Evolutionary conservation across 2,888 invertebrate species (phyloP).

Genomic region (Ditula angustiorana): DNA sequence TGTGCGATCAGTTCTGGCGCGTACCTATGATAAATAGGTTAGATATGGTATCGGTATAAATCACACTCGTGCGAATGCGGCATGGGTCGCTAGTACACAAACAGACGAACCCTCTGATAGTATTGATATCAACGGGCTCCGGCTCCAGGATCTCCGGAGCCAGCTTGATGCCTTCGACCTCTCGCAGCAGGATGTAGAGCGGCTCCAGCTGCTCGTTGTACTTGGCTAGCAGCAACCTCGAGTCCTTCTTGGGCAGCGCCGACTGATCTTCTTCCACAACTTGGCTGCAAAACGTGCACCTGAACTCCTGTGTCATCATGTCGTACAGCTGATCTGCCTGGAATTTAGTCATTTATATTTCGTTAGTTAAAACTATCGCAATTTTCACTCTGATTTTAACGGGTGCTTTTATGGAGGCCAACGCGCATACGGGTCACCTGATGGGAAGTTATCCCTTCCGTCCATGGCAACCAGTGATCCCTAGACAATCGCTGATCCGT

Average conservation of each 20-base stretch:
- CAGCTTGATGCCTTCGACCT: slow-evolving; percentile 96
- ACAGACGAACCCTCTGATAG: slow-evolving; percentile 89
- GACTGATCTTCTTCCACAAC: slow-evolving; percentile 98
- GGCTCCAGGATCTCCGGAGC: slow-evolving; percentile 97
- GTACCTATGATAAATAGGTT: too few species aligned
- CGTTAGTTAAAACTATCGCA: neutral
- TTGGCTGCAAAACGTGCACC: slow-evolving; percentile 95
- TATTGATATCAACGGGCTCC: slow-evolving; percentile 95
- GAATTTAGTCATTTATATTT: slow-evolving; percentile 30
- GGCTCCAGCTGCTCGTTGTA: slow-evolving; percentile 98
- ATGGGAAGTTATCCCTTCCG: too few species aligned
- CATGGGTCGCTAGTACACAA: slow-evolving; percentile 4
- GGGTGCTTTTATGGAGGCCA: too few species aligned
- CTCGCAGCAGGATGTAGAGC: slow-evolving; percentile 94
- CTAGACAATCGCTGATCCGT: too few species aligned
- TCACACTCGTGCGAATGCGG: too few species aligned
- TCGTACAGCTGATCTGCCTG: slow-evolving; percentile 96
- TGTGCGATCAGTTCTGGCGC: too few species aligned
- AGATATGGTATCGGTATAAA: too few species aligned
- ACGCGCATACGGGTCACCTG: too few species aligned
- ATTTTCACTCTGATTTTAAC: too few species aligned
- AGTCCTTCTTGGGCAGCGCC: slow-evolving; percentile 96
- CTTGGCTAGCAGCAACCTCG: slow-evolving; percentile 94
- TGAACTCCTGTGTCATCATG: slow-evolving; percentile 92
- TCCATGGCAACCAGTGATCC: too few species aligned